Evolutionary conservation across 1,140 invertebrate species (phyloP).

Genomic region (Polyergus mexicanus): DNA sequence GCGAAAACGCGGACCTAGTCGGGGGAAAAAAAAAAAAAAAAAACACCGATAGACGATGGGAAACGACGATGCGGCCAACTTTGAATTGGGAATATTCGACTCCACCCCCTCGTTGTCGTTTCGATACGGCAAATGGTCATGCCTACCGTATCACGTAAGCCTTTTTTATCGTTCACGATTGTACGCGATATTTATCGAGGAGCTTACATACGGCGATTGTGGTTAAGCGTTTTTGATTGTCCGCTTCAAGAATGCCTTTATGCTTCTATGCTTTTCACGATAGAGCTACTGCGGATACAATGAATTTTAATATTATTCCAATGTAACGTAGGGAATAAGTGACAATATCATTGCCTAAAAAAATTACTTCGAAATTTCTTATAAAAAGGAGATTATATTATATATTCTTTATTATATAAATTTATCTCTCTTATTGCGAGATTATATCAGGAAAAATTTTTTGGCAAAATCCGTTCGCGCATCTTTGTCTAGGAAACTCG

Average conservation of each 20-base stretch:
- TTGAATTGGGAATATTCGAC: conserved; percentile 23
- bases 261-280: background rate
- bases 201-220: conserved; percentile 16
- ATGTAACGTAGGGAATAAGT: background rate
- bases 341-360: background rate
- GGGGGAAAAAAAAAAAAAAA: conserved; percentile 27
- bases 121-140: conserved; percentile 14
- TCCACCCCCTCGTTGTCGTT: conserved; percentile 2
- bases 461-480: background rate
- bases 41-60: conserved; percentile 30
- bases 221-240: background rate
- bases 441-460: background rate
- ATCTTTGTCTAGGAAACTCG: background rate
- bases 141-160: conserved; percentile 8
- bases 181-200: conserved; percentile 38
- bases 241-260: background rate
- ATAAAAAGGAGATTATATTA: background rate
- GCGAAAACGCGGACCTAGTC: background rate
- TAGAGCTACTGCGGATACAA: background rate
- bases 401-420: background rate
- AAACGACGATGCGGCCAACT: conserved; percentile 13
- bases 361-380: background rate
- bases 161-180: conserved; percentile 43
- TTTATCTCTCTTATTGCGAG: too few species aligned
- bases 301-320: background rate